Percentiles rank a stretch among this genome's conserved stretches.
Evolutionary conservation across 92 coral and sea anemone species (phyloP).

Genomic region (Micromussa lordhowensis): DNA sequence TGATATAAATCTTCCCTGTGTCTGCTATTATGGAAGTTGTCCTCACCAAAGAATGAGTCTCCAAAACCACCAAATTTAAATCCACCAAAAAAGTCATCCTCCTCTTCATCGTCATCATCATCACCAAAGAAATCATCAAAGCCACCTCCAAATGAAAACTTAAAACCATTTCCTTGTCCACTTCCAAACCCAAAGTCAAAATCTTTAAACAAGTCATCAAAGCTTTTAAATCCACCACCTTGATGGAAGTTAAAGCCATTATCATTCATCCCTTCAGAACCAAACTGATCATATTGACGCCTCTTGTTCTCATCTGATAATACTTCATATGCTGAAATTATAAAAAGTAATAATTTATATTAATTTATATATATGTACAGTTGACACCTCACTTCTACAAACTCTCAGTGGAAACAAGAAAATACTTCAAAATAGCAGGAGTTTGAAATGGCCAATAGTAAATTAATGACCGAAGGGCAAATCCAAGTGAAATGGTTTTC

Average conservation of each 20-base stretch:
- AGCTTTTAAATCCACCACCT: conserved; percentile 35
- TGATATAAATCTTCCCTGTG: conserved; percentile 42
- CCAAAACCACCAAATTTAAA: conserved; percentile 83
- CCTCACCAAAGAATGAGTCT: conserved; percentile 79
- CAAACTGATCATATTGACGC: conserved; percentile 97
- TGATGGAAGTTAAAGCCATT: conserved; percentile 70
- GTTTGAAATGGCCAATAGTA: too few relatives aligned
- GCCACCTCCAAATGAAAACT: conserved; percentile 96
- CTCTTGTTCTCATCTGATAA: conserved; percentile 95
- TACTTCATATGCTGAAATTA: conserved; percentile 88
- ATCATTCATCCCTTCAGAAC: conserved; percentile 91
- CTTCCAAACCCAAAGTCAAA: conserved; percentile 87
- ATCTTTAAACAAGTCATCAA: conserved; percentile 87
- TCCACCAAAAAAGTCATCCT: conserved; percentile 75
- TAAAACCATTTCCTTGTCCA: conserved; percentile 71
- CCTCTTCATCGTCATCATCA: conserved; percentile 84
- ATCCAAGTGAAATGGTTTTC: too few relatives aligned
- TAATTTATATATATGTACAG: too few relatives aligned
- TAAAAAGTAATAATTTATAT: too few relatives aligned
- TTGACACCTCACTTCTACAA: too few relatives aligned
- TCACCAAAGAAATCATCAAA: conserved; percentile 95
- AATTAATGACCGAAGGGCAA: too few relatives aligned
- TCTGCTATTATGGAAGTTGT: conserved; percentile 31
- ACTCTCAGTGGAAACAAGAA: too few relatives aligned
- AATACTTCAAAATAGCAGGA: too few relatives aligned